These are phyloP conservation scores for Tyrophagus putrescentiae DNA, from an alignment of 1,140 invertebrate species.

Conservation along the genomic window DNA sequence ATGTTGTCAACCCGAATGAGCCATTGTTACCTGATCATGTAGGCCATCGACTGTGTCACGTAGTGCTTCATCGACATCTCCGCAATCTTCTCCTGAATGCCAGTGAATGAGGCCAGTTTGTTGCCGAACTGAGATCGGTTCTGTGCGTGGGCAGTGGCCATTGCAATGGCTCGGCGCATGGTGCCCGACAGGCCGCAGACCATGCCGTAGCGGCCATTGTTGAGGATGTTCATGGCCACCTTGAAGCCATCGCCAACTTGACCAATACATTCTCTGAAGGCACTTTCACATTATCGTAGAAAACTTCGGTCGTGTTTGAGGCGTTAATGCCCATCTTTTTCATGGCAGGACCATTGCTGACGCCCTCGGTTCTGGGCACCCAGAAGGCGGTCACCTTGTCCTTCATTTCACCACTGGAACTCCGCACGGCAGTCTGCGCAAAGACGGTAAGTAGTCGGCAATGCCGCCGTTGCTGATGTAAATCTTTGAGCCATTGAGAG, in stretches of 20 bases:
- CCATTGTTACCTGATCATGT: slow-evolving; percentile 58
- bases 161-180: slow-evolving; percentile 70
- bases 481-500: slow-evolving; percentile 93
- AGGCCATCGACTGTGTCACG: slow-evolving; percentile 89
- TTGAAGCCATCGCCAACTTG: slow-evolving; percentile 95
- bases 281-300: slow-evolving; percentile 89
- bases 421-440: slow-evolving; percentile 46
- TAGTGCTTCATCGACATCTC: slow-evolving; percentile 86
- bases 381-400: slow-evolving; percentile 85
- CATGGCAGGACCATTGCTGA: slow-evolving; percentile 82
- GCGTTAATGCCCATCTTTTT: slow-evolving; percentile 99
- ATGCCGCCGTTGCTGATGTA: slow-evolving; percentile 98
- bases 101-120: slow-evolving; percentile 65
- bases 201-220: slow-evolving; percentile 98
- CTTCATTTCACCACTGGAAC: slow-evolving; percentile 41
- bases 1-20: background rate
- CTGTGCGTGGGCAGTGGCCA: slow-evolving; percentile 78
- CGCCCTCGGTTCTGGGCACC: slow-evolving; percentile 83
- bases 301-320: slow-evolving; percentile 91
- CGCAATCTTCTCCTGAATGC: slow-evolving; percentile 84
- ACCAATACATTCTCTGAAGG: slow-evolving; percentile 87
- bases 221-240: slow-evolving; percentile 97
- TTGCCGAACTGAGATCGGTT: slow-evolving; percentile 77
- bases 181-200: slow-evolving; percentile 73
- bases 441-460: slow-evolving; percentile 98